A percentile compares a stretch with the other conserved stretches of the same genome.
Conservation (phyloP, 2,797 vertebrate genomes). For the Kryptolebias ocellatus region DNA sequence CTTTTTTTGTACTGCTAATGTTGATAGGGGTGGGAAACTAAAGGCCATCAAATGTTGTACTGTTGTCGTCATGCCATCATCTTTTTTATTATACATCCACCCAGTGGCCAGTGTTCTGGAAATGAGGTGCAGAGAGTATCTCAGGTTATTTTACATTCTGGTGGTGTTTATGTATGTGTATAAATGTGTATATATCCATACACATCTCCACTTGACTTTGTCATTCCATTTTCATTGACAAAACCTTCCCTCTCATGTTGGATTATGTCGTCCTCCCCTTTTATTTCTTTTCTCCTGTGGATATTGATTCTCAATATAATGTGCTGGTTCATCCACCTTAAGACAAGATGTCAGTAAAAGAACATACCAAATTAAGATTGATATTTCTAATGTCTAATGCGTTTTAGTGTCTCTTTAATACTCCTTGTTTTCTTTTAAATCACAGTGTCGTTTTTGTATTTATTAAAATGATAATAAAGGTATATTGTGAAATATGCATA, state of each 20-base stretch:
- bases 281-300: conserved; percentile 55
- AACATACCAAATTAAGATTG: conserved; percentile 87
- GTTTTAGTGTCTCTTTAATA: conserved; percentile 85
- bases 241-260: conserved; percentile 66
- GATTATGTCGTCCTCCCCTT: conserved; percentile 62
- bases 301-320: conserved; percentile 74
- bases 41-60: conserved; percentile 76
- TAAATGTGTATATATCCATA: conserved; percentile 86
- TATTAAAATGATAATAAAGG: conserved; percentile 89
- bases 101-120: conserved; percentile 82
- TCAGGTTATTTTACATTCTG: conserved; percentile 88
- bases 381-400: conserved; percentile 84
- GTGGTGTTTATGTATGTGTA: conserved; percentile 83
- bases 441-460: conserved; percentile 89
- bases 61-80: conserved; percentile 73
- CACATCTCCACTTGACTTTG: conserved; percentile 79
- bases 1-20: conserved; percentile 74
- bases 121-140: conserved; percentile 88
- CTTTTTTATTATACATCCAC: conserved; percentile 59
- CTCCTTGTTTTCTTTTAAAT: conserved; percentile 82
- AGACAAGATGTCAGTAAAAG: conserved; percentile 85
- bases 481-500: conserved; percentile 90
- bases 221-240: conserved; percentile 77
- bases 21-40: conserved; percentile 67
- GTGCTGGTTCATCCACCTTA: conserved; percentile 80